Percentiles rank a stretch among this genome's conserved stretches.
phyloP scores from a whole-genome alignment of 2,113 vertebrate species.

The Numenius arquata region DNA sequence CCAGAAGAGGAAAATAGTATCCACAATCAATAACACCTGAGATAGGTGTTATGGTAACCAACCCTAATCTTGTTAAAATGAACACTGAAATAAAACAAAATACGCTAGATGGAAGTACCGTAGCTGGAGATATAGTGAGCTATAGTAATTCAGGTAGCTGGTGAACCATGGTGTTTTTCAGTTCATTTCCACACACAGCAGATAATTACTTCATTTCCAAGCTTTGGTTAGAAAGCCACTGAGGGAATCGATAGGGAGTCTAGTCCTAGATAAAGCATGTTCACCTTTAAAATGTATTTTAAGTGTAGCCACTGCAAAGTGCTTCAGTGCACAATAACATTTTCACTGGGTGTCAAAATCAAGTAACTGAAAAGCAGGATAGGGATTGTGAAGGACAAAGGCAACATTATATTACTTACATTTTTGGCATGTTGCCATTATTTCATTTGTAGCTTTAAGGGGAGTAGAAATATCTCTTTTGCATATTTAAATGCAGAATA shows the following conservation, averaged over 20 bases:
- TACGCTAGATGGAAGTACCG: neutral
- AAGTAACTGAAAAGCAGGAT: conserved; percentile 1
- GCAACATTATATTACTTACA: neutral
- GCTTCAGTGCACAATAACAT: neutral
- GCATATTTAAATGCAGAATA: conserved; percentile 15
- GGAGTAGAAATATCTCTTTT: neutral
- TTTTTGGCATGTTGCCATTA: neutral
- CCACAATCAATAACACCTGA: neutral
- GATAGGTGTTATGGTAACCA: neutral
- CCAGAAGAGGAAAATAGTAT: neutral
- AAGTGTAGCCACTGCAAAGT: neutral
- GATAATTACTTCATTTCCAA: conserved; percentile 40
- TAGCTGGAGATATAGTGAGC: neutral
- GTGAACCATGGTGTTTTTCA: conserved; percentile 15
- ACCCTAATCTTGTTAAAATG: neutral
- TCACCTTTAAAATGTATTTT: conserved; percentile 42
- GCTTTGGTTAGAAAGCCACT: conserved; percentile 13
- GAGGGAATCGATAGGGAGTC: neutral
- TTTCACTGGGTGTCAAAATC: conserved; percentile 14
- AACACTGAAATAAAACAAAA: conserved; percentile 3
- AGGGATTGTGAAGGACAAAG: conserved; percentile 1
- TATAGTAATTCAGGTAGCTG: neutral
- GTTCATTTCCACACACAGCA: neutral
- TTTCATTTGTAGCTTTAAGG: conserved; percentile 8
- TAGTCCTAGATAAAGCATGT: neutral